Conservation (phyloP, 2,888 invertebrate genomes). For the Cartodere bifasciata region DNA sequence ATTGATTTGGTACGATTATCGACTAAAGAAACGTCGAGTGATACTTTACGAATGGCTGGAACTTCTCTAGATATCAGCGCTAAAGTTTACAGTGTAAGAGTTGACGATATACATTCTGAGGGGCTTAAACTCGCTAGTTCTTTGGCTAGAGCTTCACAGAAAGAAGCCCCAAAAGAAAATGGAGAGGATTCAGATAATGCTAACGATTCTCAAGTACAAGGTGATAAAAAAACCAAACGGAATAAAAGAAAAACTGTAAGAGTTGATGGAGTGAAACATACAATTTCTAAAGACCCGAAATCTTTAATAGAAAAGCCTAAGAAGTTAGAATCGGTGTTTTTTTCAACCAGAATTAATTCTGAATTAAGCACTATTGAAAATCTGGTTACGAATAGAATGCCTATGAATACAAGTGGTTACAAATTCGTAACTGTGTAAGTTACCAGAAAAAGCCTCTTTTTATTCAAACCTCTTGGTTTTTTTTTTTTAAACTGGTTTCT, state of each 20-base stretch:
- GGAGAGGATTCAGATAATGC: too few relatives aligned
- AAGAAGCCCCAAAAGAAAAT: too few relatives aligned
- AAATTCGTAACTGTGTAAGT: slow-evolving; percentile 21
- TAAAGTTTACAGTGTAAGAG: slow-evolving; percentile 76
- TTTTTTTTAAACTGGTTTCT: too few relatives aligned
- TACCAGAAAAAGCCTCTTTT: not conserved
- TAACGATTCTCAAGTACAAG: too few relatives aligned
- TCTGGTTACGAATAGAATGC: slow-evolving; percentile 22
- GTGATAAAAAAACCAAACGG: too few relatives aligned
- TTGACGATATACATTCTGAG: slow-evolving; percentile 73
- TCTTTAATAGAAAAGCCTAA: slow-evolving; percentile 17
- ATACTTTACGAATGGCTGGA: slow-evolving; percentile 67
- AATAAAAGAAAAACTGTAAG: not conserved
- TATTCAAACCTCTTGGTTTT: not conserved
- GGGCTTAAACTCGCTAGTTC: slow-evolving; percentile 67
- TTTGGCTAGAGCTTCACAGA: slow-evolving; percentile 30
- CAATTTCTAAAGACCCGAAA: slow-evolving; percentile 19
- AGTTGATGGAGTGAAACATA: slow-evolving; percentile 16
- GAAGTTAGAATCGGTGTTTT: slow-evolving; percentile 22
- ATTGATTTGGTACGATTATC: slow-evolving; percentile 76
- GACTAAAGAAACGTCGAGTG: slow-evolving; percentile 54
- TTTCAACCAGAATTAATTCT: slow-evolving; percentile 21
- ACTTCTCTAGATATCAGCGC: slow-evolving; percentile 80
- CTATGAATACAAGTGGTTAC: slow-evolving; percentile 16
- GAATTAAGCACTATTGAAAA: slow-evolving; percentile 23